phyloP scores from a whole-genome alignment of 2,888 invertebrate species.

The Isoperla grammatica region DNA sequence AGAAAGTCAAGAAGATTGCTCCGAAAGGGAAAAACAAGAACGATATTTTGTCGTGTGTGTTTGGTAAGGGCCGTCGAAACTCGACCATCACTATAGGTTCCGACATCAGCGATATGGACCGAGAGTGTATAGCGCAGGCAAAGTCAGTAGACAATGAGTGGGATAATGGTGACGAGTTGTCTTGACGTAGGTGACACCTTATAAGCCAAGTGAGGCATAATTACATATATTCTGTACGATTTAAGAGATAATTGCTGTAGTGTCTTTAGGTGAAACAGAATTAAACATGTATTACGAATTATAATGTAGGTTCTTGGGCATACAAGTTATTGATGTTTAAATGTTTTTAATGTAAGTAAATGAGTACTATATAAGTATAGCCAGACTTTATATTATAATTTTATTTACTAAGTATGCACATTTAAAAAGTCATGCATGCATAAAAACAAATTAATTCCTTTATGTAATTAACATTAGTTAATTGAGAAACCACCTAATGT shows the following conservation, averaged over 20 bases:
- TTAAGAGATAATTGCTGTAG: constrained; percentile 1
- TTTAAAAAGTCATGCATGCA: too few species aligned
- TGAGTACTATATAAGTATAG: too few species aligned
- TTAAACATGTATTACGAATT: too few species aligned
- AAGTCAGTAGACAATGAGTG: neutral
- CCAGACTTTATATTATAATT: too few species aligned
- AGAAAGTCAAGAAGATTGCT: neutral
- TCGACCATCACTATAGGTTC: neutral
- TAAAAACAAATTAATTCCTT: too few species aligned
- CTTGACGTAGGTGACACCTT: neutral
- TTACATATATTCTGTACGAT: neutral
- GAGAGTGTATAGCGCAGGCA: neutral
- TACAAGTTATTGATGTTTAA: too few species aligned
- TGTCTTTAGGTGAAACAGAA: neutral
- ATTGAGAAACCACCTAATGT: constrained; percentile 1
- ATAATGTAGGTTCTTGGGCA: too few species aligned
- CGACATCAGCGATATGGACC: neutral
- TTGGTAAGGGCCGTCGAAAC: constrained; percentile 5
- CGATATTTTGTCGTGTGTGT: constrained; percentile 8
- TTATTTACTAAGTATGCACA: too few species aligned
- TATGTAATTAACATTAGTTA: too few species aligned
- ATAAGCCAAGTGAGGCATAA: neutral
- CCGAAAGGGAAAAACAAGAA: constrained; percentile 8
- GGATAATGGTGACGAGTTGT: neutral
- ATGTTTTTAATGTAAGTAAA: too few species aligned